Evolutionary conservation across 2,888 invertebrate species (phyloP).

Genomic region (Biston stratarius): DNA sequence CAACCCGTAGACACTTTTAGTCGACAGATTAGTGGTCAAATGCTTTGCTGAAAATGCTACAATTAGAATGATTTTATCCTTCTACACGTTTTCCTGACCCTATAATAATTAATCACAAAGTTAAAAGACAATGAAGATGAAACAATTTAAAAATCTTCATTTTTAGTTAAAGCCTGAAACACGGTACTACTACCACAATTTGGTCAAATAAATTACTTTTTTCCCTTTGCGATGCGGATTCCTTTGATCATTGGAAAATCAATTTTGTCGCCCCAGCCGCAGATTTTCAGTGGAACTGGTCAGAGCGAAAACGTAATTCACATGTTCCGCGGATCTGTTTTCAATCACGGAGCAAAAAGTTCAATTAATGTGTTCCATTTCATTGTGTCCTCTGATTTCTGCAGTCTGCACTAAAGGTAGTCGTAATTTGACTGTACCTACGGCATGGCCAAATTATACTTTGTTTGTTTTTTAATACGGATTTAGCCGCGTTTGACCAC

Average conservation of each 20-base stretch:
- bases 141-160: slow-evolving; percentile 1
- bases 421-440: not conserved
- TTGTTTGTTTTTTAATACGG: no score
- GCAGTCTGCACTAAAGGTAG: not conserved
- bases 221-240: slow-evolving; percentile 74
- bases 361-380: slow-evolving; percentile 21
- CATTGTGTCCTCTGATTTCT: slow-evolving; percentile 5
- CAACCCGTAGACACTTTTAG: no score
- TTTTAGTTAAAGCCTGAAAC: slow-evolving; percentile 40
- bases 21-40: no score
- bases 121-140: slow-evolving; percentile 3
- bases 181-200: slow-evolving; percentile 48
- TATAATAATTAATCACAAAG: no score
- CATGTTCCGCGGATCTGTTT: slow-evolving; percentile 18
- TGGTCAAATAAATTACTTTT: slow-evolving; percentile 75
- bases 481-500: no score
- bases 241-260: slow-evolving; percentile 77
- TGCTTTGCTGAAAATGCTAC: not conserved
- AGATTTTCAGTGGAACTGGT: slow-evolving; percentile 45
- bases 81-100: no score
- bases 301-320: slow-evolving; percentile 36
- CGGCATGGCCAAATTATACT: no score
- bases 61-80: not conserved
- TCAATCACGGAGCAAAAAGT: slow-evolving; percentile 24
- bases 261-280: slow-evolving; percentile 64